Conservation (phyloP, 2,888 invertebrate genomes). For the Acrocyrtus sp. region DNA sequence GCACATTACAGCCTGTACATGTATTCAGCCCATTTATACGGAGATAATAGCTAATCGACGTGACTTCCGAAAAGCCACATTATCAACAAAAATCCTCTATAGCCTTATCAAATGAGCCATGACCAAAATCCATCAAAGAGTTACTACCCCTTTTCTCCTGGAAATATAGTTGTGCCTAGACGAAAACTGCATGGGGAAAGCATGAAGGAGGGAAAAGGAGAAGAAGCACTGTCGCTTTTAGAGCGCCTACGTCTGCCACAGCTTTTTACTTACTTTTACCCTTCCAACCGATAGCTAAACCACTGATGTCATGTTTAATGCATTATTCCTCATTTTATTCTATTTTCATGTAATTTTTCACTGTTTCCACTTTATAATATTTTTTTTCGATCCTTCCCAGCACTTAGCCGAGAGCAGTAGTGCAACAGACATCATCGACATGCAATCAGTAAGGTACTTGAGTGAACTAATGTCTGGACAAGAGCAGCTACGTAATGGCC, state of each 20-base stretch:
- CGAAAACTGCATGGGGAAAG: too few species aligned
- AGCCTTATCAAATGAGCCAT: constrained; percentile 59
- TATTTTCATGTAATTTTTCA: constrained; percentile 40
- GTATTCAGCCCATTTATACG: background rate
- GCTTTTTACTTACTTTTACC: background rate
- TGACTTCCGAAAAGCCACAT: constrained; percentile 55
- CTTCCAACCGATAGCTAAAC: constrained; percentile 3
- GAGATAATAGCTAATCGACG: constrained; percentile 58
- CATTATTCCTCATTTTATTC: constrained; percentile 30
- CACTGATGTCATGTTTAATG: constrained; percentile 38
- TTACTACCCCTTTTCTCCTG: too few species aligned
- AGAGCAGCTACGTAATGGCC: background rate
- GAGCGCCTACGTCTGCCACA: background rate
- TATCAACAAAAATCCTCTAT: constrained; percentile 43
- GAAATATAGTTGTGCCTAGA: too few species aligned
- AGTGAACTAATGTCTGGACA: too few species aligned
- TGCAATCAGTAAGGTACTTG: too few species aligned
- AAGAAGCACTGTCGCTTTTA: constrained; percentile 21
- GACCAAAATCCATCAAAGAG: constrained; percentile 57
- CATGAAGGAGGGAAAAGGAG: too few species aligned
- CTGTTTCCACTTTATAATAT: background rate
- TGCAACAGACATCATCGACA: too few species aligned
- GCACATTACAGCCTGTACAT: background rate
- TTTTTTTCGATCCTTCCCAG: background rate
- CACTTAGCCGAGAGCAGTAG: background rate